A percentile compares a stretch with the other conserved stretches of the same genome.
These are phyloP conservation scores for Fistularia tabacaria DNA, from an alignment of 2,797 vertebrate genomes.

Conservation along the genomic window DNA sequence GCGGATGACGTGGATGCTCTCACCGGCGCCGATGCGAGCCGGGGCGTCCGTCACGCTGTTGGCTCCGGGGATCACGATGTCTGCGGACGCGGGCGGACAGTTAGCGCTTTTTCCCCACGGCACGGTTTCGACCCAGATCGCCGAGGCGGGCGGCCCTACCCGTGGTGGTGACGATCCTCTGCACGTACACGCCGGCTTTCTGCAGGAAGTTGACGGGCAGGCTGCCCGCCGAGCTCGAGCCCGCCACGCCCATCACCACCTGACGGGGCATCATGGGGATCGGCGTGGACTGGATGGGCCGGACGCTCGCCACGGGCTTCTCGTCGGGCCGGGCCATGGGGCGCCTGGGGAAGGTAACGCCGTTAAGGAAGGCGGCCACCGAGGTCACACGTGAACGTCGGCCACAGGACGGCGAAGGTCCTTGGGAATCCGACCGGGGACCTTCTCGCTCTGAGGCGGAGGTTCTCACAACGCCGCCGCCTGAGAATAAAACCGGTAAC, in stretches of 20 bases:
- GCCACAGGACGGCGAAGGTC: too few species aligned
- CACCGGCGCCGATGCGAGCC: constrained; percentile 92
- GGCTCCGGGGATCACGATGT: constrained; percentile 97
- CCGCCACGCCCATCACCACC: constrained; percentile 80
- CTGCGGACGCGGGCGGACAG: constrained; percentile 58
- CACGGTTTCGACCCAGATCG: background rate
- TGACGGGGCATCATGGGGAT: constrained; percentile 99
- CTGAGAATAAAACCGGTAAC: too few species aligned
- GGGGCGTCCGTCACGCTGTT: constrained; percentile 94
- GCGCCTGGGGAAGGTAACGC: constrained; percentile 74
- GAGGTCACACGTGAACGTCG: too few species aligned
- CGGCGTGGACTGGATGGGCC: constrained; percentile 95
- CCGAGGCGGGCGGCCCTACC: constrained; percentile 63
- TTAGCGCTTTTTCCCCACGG: background rate
- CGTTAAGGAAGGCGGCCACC: too few species aligned
- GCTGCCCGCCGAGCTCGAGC: constrained; percentile 81
- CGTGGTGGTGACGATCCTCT: constrained; percentile 96
- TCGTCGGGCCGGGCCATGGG: constrained; percentile 86
- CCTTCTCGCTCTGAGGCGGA: too few species aligned
- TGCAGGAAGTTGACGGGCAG: constrained; percentile 96
- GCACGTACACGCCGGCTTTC: constrained; percentile 93
- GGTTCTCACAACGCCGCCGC: too few species aligned
- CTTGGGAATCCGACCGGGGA: too few species aligned
- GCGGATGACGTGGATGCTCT: constrained; percentile 95
- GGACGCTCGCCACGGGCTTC: constrained; percentile 93